Percentiles rank a stretch among this genome's conserved stretches.
phyloP scores from a whole-genome alignment of 2,113 vertebrate genomes.

The Myrmophylax atrothorax region DNA sequence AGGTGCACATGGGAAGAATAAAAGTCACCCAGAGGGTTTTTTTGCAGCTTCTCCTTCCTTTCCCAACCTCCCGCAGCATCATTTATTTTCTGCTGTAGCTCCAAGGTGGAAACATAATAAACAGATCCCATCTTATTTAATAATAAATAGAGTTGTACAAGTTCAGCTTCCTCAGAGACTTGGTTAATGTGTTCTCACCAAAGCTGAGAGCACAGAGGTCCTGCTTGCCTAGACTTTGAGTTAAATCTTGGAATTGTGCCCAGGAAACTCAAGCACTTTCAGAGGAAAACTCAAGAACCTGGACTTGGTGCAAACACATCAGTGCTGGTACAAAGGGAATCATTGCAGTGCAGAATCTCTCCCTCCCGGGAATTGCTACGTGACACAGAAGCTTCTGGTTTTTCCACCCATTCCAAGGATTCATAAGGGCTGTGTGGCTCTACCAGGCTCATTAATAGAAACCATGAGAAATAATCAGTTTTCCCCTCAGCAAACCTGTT shows the following conservation, averaged over 20 bases:
- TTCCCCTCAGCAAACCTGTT: conserved; percentile 1
- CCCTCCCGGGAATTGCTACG: not conserved
- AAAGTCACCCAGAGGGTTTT: not conserved
- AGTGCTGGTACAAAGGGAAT: not conserved
- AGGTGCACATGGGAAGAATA: not conserved
- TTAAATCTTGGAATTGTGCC: conserved; percentile 20
- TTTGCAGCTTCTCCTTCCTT: not conserved
- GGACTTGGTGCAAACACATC: not conserved
- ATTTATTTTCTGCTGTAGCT: not conserved
- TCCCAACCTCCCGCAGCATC: not conserved
- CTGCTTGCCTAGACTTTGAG: not conserved
- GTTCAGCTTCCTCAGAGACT: conserved; percentile 13
- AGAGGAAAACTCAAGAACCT: not conserved
- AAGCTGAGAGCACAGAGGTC: not conserved
- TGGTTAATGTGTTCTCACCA: not conserved
- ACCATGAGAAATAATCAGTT: not conserved
- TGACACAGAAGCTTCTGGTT: not conserved
- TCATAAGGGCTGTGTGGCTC: not conserved
- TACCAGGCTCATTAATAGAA: not conserved
- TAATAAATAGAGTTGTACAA: conserved; percentile 30
- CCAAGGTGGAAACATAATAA: not conserved
- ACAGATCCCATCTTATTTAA: not conserved
- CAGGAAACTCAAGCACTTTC: not conserved
- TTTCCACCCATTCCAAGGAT: not conserved
- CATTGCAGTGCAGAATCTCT: not conserved